Conservation (phyloP, 2,797 vertebrate species). For the Pempheris klunzingeri region DNA sequence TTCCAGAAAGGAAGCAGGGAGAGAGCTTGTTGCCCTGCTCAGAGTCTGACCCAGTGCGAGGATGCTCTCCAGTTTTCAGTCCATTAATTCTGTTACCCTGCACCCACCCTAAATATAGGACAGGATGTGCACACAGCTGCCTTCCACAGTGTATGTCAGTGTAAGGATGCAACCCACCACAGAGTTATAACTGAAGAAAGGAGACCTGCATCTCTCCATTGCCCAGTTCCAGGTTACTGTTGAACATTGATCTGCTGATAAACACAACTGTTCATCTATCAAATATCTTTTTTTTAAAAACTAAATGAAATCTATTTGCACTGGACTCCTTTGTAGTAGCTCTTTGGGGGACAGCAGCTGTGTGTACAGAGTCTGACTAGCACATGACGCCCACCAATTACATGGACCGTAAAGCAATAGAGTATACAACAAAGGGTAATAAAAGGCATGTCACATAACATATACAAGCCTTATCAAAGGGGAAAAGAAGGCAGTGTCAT, state of each 20-base stretch:
- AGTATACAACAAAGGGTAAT: neutral
- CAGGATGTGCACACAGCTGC: neutral
- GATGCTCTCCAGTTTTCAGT: neutral
- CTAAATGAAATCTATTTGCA: neutral
- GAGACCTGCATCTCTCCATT: no score
- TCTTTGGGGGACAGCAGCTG: slow-evolving; percentile 24
- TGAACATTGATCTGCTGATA: neutral
- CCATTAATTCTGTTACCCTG: neutral
- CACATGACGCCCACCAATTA: slow-evolving; percentile 5
- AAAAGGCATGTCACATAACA: slow-evolving; percentile 1
- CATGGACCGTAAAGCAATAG: slow-evolving; percentile 1
- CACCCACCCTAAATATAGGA: neutral
- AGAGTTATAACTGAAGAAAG: no score
- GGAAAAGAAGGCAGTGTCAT: neutral
- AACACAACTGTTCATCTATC: neutral
- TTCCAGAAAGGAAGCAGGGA: neutral
- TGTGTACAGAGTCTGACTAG: neutral
- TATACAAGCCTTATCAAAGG: neutral
- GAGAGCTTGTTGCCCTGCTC: neutral
- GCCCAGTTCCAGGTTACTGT: neutral
- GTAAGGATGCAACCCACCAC: neutral
- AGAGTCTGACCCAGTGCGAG: neutral
- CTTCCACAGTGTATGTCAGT: neutral
- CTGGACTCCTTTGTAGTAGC: neutral
- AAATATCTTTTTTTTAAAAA: slow-evolving; percentile 1